Conservation (phyloP, 2,888 invertebrate species). For the Spilarctia lutea region DNA sequence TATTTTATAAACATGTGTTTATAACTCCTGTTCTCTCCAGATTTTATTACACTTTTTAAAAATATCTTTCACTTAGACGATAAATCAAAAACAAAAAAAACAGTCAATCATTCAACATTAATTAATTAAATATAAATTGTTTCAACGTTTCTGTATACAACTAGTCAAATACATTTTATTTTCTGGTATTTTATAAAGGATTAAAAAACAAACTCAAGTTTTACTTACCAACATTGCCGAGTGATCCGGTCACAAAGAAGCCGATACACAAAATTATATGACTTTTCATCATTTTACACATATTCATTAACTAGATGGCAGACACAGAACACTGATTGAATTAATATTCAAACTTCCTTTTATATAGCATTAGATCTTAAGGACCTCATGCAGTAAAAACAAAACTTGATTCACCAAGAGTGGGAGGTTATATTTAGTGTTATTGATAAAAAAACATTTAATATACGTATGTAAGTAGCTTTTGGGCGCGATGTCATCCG, state of each 20-base stretch:
- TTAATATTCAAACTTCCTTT: slow-evolving; percentile 11
- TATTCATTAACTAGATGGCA: not conserved
- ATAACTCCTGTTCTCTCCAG: too few species aligned
- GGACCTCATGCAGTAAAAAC: slow-evolving; percentile 5
- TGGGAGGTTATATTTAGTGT: slow-evolving; percentile 4
- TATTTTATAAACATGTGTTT: too few species aligned
- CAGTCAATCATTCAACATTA: too few species aligned
- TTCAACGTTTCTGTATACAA: too few species aligned
- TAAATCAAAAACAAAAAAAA: too few species aligned
- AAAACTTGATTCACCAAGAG: slow-evolving; percentile 11
- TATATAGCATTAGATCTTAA: slow-evolving; percentile 13
- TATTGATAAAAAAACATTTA: not conserved
- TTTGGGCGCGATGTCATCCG: not conserved
- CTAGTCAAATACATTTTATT: too few species aligned
- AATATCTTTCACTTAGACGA: too few species aligned
- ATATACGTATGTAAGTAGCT: not conserved
- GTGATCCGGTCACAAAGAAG: not conserved
- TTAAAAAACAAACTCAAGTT: not conserved
- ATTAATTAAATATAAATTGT: too few species aligned
- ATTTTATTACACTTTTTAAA: too few species aligned
- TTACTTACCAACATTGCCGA: slow-evolving; percentile 13
- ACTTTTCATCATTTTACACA: slow-evolving; percentile 9
- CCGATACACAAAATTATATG: not conserved
- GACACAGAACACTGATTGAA: slow-evolving; percentile 4
- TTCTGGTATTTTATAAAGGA: too few species aligned